Percentiles rank a stretch among this genome's conserved stretches.
These are phyloP conservation scores for Latheticus oryzae DNA, from an alignment of 2,888 invertebrate genomes.

Conservation along the genomic window DNA sequence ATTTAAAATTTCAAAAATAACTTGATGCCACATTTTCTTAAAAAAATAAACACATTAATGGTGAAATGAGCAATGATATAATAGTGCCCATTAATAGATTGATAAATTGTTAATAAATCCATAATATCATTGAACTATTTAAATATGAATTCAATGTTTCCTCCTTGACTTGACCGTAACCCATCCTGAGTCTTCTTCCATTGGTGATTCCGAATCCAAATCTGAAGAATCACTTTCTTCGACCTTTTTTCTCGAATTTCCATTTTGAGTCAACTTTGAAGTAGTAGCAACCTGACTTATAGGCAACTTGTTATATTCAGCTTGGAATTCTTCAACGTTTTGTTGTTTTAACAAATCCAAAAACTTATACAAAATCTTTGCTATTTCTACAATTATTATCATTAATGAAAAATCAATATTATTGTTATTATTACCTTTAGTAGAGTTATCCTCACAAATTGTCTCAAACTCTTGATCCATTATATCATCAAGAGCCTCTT, in stretches of 20 bases:
- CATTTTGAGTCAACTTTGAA: background rate
- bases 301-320: slow-evolving; percentile 72
- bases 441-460: slow-evolving; percentile 77
- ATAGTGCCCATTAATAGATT: too few relatives aligned
- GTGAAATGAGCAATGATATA: too few relatives aligned
- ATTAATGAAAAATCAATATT: slow-evolving; percentile 10
- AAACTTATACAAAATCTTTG: slow-evolving; percentile 69
- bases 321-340: slow-evolving; percentile 69
- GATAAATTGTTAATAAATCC: too few relatives aligned
- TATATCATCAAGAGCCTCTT: slow-evolving; percentile 75
- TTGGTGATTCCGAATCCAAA: slow-evolving; percentile 41
- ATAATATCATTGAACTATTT: too few relatives aligned
- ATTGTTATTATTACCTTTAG: slow-evolving; percentile 67
- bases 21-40: too few relatives aligned
- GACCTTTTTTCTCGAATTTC: background rate
- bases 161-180: slow-evolving; percentile 71
- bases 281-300: slow-evolving; percentile 3
- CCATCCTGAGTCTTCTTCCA: slow-evolving; percentile 74
- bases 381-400: slow-evolving; percentile 70
- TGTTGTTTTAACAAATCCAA: slow-evolving; percentile 70
- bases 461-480: slow-evolving; percentile 82
- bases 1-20: too few relatives aligned
- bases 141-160: slow-evolving; percentile 65
- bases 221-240: background rate
- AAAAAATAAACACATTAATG: too few relatives aligned